Evolutionary conservation across 2,113 vertebrate species (phyloP).

Genomic region (Serinus canaria): DNA sequence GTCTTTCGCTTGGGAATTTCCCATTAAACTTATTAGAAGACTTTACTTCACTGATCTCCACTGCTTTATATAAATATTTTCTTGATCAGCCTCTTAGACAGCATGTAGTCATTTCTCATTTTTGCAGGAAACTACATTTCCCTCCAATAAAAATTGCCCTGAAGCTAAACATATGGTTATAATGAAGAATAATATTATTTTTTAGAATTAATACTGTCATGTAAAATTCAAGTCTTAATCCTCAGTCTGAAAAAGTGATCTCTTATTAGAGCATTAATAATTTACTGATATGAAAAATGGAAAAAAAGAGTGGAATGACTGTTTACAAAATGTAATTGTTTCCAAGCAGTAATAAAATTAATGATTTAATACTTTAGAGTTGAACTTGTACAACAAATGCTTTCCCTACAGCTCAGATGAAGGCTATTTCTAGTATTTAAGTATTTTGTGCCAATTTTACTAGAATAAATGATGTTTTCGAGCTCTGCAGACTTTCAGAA

Average conservation of each 20-base stretch:
- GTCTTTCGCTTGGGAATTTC: neutral
- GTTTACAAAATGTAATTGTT: neutral
- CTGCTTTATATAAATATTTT: constrained; percentile 40
- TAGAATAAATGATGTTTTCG: neutral
- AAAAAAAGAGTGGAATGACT: neutral
- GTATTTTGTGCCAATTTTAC: neutral
- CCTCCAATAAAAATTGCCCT: constrained; percentile 36
- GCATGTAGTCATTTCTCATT: constrained; percentile 21
- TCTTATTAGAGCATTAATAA: constrained; percentile 15
- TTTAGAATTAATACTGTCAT: constrained; percentile 43
- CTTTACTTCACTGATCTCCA: neutral
- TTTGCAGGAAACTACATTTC: constrained; percentile 54
- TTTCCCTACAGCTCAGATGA: neutral
- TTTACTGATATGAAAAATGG: neutral
- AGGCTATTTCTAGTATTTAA: neutral
- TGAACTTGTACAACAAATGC: neutral
- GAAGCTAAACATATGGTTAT: constrained; percentile 47
- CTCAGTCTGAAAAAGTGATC: neutral
- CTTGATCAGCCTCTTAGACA: neutral
- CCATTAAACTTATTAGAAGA: neutral
- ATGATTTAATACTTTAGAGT: constrained; percentile 7
- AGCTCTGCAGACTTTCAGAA: neutral
- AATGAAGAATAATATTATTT: constrained; percentile 31
- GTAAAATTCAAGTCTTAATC: constrained; percentile 43
- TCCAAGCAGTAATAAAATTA: constrained; percentile 11